Evolutionary conservation across 2,113 vertebrate genomes (phyloP), one percentile per base, ranked within the genome.

Genomic region (Pseudorasbora parva): DNA sequence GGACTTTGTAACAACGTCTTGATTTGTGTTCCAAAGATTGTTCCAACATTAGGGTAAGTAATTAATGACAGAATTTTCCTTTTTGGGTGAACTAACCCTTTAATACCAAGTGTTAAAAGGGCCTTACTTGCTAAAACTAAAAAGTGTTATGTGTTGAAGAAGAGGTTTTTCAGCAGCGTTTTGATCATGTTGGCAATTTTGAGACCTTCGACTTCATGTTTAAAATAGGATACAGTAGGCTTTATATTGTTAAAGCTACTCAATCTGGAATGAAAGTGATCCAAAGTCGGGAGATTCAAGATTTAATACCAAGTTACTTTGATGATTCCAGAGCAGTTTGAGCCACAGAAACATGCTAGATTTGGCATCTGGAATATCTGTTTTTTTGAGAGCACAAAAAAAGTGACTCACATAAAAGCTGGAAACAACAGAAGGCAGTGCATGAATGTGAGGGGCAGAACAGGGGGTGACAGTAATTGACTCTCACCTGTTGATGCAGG

Each of bases 401-500:
- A 2, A 30, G 77, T 64, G 4, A 79, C 23, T 41, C 56, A 45
- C 37, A 78, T 78, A 19, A 78, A 60, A 45, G 74, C 76, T 45
- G 56, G 7, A 72, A 27, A 72, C 14, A 51, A 27, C 45, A 33
- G 79, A 66, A 27, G 15, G 60, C 62, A 69, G 43, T 54, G 51
- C 43, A 45, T 72, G 33, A 8, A 19, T 43, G 49, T 12, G 56
- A 27, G 51, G 25, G 21, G 43, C 57, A 43, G 17, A 57, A 54
- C 51, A 8, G 23, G 23, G 25, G 47, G 59, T 76, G 78, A 57
- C 72, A 23, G 17, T 69, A 77, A 85, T 77, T 60, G 78, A 82
- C 78, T 69, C 72, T 82, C 79, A 85, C 84, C 84, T 85, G 84
- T 75, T 69, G 84, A 69, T 81, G 84, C 60, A 59, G 79, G 71